Evolutionary conservation across 2,113 vertebrate genomes (phyloP).

Genomic region (Leptobrachium leishanense): DNA sequence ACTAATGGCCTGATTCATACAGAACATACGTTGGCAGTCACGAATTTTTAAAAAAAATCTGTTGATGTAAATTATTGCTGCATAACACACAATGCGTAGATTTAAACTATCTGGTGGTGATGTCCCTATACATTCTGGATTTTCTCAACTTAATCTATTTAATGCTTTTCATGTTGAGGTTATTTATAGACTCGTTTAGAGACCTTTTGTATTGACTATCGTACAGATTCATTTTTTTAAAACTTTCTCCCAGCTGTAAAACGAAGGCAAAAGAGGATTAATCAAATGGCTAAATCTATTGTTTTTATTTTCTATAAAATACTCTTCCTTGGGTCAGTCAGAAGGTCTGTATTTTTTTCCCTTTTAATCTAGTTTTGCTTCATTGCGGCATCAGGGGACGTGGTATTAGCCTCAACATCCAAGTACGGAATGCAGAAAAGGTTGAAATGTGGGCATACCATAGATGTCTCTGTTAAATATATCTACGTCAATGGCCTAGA

Average conservation of each 20-base stretch:
- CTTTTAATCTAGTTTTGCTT: background rate
- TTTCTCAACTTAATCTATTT: background rate
- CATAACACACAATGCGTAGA: background rate
- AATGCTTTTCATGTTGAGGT: background rate
- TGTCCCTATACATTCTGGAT: background rate
- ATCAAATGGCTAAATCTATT: background rate
- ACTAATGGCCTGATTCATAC: background rate
- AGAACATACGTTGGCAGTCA: background rate
- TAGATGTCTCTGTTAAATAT: too few relatives aligned
- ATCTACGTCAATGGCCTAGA: too few relatives aligned
- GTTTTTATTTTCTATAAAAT: background rate
- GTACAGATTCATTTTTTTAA: background rate
- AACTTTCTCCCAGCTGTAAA: background rate
- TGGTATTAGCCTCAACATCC: too few relatives aligned
- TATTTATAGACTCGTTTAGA: background rate
- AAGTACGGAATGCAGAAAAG: too few relatives aligned
- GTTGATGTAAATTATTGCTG: background rate
- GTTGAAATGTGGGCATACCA: too few relatives aligned
- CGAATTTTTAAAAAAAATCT: background rate
- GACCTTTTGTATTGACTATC: background rate
- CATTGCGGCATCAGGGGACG: too few relatives aligned
- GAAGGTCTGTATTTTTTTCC: background rate
- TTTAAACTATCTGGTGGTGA: background rate
- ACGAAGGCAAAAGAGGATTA: background rate
- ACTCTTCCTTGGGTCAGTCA: background rate